phyloP scores from a whole-genome alignment of 2,888 invertebrate genomes.

The Frankliniella fusca region DNA sequence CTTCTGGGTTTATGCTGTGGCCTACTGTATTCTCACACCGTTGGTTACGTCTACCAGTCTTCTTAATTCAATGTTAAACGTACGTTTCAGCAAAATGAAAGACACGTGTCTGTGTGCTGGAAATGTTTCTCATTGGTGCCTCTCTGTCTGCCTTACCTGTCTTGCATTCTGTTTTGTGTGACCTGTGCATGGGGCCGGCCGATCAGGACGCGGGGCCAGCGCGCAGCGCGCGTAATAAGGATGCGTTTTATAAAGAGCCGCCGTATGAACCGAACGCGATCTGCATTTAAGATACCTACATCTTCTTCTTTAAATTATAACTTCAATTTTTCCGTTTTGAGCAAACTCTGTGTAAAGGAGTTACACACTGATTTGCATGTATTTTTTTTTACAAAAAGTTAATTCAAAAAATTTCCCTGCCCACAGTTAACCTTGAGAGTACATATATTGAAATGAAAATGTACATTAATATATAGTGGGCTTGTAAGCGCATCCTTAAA shows the following conservation, averaged over 20 bases:
- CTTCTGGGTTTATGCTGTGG: no score
- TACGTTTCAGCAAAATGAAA: not conserved
- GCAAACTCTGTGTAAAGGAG: not conserved
- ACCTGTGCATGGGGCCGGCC: slow-evolving; percentile 14
- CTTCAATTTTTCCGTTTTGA: not conserved
- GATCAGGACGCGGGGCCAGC: slow-evolving; percentile 14
- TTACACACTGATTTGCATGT: no score
- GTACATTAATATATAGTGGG: no score
- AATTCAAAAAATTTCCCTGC: no score
- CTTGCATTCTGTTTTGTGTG: slow-evolving; percentile 15
- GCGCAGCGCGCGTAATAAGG: not conserved
- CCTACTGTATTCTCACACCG: not conserved
- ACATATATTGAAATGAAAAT: no score
- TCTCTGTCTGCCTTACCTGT: slow-evolving; percentile 3
- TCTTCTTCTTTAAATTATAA: not conserved
- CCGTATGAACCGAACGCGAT: no score
- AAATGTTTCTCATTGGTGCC: not conserved
- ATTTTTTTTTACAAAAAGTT: no score
- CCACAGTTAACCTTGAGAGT: no score
- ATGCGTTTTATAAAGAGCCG: not conserved
- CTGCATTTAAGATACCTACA: not conserved
- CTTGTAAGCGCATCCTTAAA: no score
- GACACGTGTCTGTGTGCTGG: not conserved
- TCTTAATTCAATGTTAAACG: not conserved
- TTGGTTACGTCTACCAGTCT: not conserved